A percentile compares a stretch with the other conserved stretches of the same genome.
These are phyloP conservation scores for Semnornis frantzii DNA, from an alignment of 2,113 vertebrate species.

Conservation along the genomic window DNA sequence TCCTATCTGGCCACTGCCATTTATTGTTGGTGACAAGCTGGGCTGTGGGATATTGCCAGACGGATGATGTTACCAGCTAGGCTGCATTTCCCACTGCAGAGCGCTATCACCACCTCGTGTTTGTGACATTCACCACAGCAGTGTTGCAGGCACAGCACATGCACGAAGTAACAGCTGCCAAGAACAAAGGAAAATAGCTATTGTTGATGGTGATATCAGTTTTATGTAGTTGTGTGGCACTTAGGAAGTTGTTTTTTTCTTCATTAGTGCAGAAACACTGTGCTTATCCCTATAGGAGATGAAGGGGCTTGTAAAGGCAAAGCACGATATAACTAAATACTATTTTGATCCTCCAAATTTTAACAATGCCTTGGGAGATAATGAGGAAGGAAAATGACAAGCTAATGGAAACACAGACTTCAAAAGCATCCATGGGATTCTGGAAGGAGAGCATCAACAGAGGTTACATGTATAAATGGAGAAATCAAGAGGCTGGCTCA, in stretches of 20 bases:
- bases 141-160: neutral
- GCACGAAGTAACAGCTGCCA: neutral
- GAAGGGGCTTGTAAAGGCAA: neutral
- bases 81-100: neutral
- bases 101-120: neutral
- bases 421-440: neutral
- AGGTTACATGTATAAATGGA: neutral
- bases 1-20: neutral
- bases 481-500: neutral
- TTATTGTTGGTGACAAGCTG: neutral
- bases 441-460: neutral
- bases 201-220: fast-evolving
- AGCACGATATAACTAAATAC: neutral
- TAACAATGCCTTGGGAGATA: neutral
- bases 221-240: neutral
- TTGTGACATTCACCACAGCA: neutral
- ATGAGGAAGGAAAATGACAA: neutral
- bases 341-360: neutral
- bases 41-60: neutral
- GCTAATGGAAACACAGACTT: neutral
- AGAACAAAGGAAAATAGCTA: neutral
- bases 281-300: neutral
- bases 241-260: neutral
- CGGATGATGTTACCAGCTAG: neutral
- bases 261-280: neutral